Evolutionary conservation across 1,140 invertebrate species (phyloP), one percentile per base, ranked within the genome.

Genomic region (Drosophila fuyamai): DNA sequence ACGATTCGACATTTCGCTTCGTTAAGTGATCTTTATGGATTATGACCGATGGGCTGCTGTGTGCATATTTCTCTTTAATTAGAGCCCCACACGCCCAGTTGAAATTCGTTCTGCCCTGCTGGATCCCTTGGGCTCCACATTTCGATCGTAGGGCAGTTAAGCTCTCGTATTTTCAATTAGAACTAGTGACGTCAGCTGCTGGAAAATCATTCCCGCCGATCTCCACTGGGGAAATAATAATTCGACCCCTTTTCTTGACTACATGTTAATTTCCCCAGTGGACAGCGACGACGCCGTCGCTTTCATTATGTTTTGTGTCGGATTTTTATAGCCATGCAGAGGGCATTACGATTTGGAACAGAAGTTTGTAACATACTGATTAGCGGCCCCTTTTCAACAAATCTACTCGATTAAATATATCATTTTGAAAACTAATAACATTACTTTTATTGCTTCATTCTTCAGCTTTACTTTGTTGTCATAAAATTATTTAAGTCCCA

Each of bases 141-240:
- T 40, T 12, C 23, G 18, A 40, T 55, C 58, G 16, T 35, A 29
- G n/a, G 47, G 23, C 48, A 61, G 36, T 44, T 59, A 43, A 59
- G 27, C 16, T 48, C 23, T 47, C 29, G 46, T 7, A 12, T 67
- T 46, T 76, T 76, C 62, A 84, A 85, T 85, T 84, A 77, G 73
- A 86, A 51, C 62, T 65, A 54, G 66, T 79, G 67, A 71, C 63
- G 67, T 70, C 63, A 32, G 32, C 44, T 32, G n/a, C 6, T 16
- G 43, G 43, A 14, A 10, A 16, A 9, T 4, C 36, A 38, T 38
- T 38, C 12, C 13, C 23, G 27, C 1, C 47, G 29, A 50, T 50
- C 48, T 51, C 5, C 48, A n/a, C 14, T 51, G 44, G 59, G 27
- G 10, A 14, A 38, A 46, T 23, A 55, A 44, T 35, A 57, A 46